Percentiles rank a stretch among this genome's conserved stretches.
Conservation (phyloP, 1,140 invertebrate species). For the Brachionus koreanus region DNA sequence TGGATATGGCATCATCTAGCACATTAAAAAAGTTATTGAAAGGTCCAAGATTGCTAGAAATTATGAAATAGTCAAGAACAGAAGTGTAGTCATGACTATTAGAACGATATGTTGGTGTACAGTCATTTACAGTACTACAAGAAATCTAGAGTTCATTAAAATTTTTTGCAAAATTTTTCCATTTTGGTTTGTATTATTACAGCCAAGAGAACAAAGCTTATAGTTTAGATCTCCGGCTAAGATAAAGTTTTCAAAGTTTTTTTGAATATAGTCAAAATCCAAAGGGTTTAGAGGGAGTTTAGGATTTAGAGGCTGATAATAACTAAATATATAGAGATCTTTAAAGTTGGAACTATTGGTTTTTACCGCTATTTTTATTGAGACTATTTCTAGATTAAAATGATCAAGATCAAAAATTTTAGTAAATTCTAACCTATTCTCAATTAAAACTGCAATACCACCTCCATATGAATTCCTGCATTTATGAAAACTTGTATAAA, state of each 20-base stretch:
- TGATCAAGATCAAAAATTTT: too few relatives aligned
- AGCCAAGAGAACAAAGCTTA: neutral
- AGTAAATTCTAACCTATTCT: too few relatives aligned
- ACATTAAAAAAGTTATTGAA: neutral
- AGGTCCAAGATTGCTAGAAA: neutral
- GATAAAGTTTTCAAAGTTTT: neutral
- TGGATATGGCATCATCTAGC: neutral
- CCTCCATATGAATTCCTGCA: too few relatives aligned
- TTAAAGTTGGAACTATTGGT: neutral
- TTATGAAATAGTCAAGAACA: neutral
- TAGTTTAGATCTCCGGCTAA: neutral
- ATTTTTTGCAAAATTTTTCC: neutral
- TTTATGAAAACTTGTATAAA: too few relatives aligned
- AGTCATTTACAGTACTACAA: neutral
- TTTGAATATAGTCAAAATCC: neutral
- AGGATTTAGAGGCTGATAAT: neutral
- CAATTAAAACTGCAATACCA: too few relatives aligned
- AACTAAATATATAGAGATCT: neutral
- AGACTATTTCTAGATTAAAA: neutral
- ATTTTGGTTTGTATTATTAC: neutral
- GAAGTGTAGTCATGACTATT: neutral
- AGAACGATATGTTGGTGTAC: neutral
- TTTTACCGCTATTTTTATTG: neutral
- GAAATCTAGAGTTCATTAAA: too few relatives aligned
- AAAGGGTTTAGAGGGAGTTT: neutral